These are phyloP conservation scores for Pseudomugil tenellus DNA, from an alignment of 2,797 vertebrate genomes.

Conservation along the genomic window DNA sequence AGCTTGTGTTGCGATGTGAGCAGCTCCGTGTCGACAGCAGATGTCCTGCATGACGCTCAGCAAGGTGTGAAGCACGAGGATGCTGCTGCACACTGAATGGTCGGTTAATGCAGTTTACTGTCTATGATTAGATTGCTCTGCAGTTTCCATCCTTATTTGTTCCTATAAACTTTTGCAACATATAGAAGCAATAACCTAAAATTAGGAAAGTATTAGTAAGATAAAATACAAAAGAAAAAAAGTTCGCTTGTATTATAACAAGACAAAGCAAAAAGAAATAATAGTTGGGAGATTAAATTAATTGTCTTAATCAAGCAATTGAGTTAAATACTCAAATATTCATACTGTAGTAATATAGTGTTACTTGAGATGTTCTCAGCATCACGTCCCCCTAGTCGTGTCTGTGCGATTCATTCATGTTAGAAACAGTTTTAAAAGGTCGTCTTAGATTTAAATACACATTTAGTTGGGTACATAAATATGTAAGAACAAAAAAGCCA, in stretches of 20 bases:
- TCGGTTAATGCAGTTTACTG: not conserved
- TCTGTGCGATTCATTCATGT: not conserved
- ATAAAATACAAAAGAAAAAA: not conserved
- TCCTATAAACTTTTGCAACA: not conserved
- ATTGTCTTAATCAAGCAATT: not conserved
- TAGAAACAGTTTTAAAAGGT: not conserved
- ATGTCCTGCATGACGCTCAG: constrained; percentile 56
- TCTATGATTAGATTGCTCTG: not conserved
- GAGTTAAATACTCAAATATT: not conserved
- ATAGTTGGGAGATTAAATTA: not conserved
- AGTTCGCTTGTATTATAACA: not conserved
- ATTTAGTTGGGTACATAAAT: no score
- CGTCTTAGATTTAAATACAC: not conserved
- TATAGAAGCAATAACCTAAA: not conserved
- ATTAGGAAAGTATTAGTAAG: not conserved
- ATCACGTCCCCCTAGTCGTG: no score
- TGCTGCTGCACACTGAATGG: not conserved
- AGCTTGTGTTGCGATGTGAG: constrained; percentile 17
- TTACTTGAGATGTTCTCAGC: no score
- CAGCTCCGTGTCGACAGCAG: constrained; percentile 56
- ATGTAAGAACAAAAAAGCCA: no score
- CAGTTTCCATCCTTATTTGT: not conserved
- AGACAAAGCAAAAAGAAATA: no score
- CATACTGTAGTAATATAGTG: no score
- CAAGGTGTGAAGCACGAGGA: not conserved